Evolutionary conservation across 2,797 vertebrate genomes (phyloP).

Genomic region (Ciconia nigra): DNA sequence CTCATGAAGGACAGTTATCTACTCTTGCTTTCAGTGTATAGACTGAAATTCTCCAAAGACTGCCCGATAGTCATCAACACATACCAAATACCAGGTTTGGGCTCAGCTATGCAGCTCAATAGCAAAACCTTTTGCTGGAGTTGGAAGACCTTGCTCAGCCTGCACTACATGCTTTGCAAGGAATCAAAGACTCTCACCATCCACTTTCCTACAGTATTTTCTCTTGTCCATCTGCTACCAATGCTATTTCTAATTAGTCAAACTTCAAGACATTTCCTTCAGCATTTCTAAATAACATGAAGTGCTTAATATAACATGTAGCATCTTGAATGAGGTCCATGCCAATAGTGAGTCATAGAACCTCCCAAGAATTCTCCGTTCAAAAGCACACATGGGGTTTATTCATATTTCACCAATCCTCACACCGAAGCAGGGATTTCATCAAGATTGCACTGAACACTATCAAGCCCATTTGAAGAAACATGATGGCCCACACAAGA

Average conservation of each 20-base stretch:
- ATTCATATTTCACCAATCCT: not conserved
- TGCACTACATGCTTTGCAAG: not conserved
- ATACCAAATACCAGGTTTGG: not conserved
- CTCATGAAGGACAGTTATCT: not conserved
- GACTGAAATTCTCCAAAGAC: not conserved
- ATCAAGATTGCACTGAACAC: not conserved
- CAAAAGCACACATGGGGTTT: not conserved
- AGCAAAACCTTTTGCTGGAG: not conserved
- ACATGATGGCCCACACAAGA: not conserved
- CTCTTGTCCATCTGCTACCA: constrained; percentile 1
- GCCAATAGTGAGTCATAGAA: not conserved
- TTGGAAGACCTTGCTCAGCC: not conserved
- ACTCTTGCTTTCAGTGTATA: not conserved
- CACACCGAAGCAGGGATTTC: not conserved
- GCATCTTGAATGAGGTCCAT: not conserved
- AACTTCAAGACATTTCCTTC: not conserved
- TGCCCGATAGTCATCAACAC: not conserved
- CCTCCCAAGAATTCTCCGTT: not conserved
- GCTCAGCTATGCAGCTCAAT: not conserved
- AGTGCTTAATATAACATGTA: not conserved
- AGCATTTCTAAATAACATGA: constrained; percentile 2
- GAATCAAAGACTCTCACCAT: not conserved
- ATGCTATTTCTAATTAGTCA: not conserved
- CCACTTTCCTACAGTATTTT: not conserved
- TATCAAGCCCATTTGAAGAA: not conserved